A percentile compares a stretch with the other conserved stretches of the same genome.
Conservation (phyloP, 1,140 invertebrate genomes). For the Apis laboriosa region DNA sequence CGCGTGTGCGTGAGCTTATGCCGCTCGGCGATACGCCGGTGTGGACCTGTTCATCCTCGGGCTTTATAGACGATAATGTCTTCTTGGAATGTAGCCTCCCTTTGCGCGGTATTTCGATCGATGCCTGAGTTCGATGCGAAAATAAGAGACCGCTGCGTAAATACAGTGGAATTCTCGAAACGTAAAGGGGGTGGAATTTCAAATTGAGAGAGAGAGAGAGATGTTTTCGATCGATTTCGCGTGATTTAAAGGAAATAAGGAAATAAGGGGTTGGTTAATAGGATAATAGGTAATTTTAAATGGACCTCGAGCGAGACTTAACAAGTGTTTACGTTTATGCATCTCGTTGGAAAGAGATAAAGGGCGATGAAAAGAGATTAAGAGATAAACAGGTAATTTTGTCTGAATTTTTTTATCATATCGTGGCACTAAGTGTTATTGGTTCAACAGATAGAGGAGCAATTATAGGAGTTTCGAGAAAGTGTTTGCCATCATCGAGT, state of each 20-base stretch:
- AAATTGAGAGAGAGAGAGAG: not conserved
- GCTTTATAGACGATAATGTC: slow-evolving; percentile 38
- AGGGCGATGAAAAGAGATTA: no score
- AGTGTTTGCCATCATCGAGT: not conserved
- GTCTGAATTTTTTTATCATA: not conserved
- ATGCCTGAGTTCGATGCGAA: not conserved
- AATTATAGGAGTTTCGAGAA: not conserved
- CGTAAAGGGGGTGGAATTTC: not conserved
- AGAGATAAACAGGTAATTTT: no score
- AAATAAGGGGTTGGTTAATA: no score
- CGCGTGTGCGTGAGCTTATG: not conserved
- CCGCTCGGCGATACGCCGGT: not conserved
- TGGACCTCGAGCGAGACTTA: no score
- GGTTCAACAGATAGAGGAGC: slow-evolving; percentile 24
- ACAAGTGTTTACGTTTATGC: no score
- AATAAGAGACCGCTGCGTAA: not conserved
- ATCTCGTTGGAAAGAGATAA: no score
- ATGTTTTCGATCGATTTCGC: not conserved
- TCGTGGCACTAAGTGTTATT: not conserved
- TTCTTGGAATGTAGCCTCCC: not conserved
- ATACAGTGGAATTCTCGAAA: not conserved
- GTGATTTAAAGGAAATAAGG: no score
- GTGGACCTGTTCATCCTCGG: slow-evolving; percentile 13
- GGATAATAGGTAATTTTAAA: no score
- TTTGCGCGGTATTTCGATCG: slow-evolving; percentile 15